Percentiles rank a stretch among this genome's conserved stretches.
Evolutionary conservation across 2,113 vertebrate genomes (phyloP).

Genomic region (Genyomyrus donnyi): DNA sequence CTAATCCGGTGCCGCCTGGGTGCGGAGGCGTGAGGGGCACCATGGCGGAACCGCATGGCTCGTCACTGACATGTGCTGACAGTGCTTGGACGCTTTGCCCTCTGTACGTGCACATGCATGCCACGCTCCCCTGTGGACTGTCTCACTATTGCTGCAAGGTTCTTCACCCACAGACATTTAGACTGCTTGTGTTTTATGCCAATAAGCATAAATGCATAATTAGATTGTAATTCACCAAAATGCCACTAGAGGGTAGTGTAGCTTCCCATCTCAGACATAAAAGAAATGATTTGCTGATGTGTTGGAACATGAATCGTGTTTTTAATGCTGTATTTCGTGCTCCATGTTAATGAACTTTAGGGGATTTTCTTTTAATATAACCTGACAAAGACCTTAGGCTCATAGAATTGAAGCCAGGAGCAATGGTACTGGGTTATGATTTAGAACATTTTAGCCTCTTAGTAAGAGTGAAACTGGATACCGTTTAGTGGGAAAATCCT

Average conservation of each 20-base stretch:
- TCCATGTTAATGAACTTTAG: background rate
- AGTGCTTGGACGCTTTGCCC: too few relatives aligned
- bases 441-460: background rate
- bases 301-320: background rate
- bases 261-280: constrained; percentile 26
- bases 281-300: background rate
- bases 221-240: background rate
- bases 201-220: background rate
- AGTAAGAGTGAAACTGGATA: background rate
- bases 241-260: constrained; percentile 55
- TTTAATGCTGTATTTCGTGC: background rate
- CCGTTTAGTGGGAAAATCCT: background rate
- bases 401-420: background rate
- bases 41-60: background rate
- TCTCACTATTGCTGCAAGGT: background rate
- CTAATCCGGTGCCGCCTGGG: background rate
- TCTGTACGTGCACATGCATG: background rate
- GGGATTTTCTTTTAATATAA: background rate
- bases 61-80: background rate
- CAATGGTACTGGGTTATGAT: background rate
- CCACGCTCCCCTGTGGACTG: background rate
- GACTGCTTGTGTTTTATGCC: background rate
- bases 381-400: background rate
- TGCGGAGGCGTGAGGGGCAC: background rate
- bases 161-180: background rate